Percentiles rank a stretch among this genome's conserved stretches.
Conservation (phyloP, 2,888 invertebrate species). For the Teinopalpus imperialis region DNA sequence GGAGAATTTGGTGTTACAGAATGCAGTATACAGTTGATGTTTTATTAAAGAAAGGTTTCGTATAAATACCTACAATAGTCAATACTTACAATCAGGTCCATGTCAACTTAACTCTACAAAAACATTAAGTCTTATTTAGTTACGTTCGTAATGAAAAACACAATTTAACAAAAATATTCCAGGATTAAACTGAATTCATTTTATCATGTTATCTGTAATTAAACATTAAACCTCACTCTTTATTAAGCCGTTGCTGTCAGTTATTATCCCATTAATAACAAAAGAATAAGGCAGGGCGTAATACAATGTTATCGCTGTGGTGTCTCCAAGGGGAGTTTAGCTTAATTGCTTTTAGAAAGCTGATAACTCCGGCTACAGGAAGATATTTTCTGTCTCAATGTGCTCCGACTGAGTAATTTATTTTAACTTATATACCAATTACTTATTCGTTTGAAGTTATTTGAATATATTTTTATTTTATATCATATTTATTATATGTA, state of each 20-base stretch:
- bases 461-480: no score
- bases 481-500: no score
- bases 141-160: no score
- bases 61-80: no score
- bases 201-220: constrained; percentile 21
- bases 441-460: no score
- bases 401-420: constrained; percentile 10
- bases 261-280: constrained; percentile 53
- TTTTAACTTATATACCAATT: constrained; percentile 4
- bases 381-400: constrained; percentile 21
- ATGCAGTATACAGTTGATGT: no score
- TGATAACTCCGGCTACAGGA: constrained; percentile 39
- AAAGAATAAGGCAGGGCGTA: constrained; percentile 26
- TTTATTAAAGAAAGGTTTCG: no score
- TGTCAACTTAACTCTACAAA: no score
- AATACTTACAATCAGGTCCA: no score
- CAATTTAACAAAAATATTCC: no score
- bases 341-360: constrained; percentile 61
- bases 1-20: no score
- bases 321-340: constrained; percentile 52
- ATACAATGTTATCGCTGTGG: constrained; percentile 35
- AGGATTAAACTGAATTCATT: constrained; percentile 4
- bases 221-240: constrained; percentile 21
- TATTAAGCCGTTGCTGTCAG: constrained; percentile 27
- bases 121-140: no score